Evolutionary conservation across 2,888 invertebrate genomes (phyloP).

Genomic region (Drosophila anomalipes): DNA sequence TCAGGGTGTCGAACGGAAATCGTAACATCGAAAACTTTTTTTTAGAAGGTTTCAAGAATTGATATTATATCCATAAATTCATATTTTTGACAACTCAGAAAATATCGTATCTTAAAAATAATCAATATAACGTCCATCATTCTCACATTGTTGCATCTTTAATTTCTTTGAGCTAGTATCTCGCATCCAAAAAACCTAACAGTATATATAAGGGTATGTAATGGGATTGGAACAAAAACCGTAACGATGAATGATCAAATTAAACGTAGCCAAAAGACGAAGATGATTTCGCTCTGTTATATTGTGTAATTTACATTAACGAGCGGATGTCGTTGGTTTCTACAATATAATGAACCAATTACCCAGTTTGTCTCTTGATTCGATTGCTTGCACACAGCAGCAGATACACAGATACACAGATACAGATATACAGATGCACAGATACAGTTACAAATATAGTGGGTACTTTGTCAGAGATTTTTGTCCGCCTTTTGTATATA

Average conservation of each 20-base stretch:
- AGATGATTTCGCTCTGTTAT: conserved; percentile 16
- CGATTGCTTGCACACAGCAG: conserved; percentile 66
- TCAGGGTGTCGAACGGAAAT: background rate
- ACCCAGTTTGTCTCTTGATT: conserved; percentile 81
- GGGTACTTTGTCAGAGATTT: conserved; percentile 34
- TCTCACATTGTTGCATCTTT: background rate
- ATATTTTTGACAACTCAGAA: background rate
- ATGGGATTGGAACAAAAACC: background rate
- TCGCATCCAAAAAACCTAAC: background rate
- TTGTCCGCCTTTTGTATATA: conserved; percentile 38
- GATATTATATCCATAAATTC: background rate
- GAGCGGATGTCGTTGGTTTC: conserved; percentile 79
- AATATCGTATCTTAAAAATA: background rate
- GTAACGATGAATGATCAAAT: conserved; percentile 1
- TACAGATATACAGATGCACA: conserved; percentile 21
- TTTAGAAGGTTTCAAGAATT: background rate
- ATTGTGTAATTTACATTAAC: conserved; percentile 80
- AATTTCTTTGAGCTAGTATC: background rate
- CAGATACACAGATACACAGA: conserved; percentile 18
- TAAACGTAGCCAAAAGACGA: background rate
- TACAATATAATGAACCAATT: conserved; percentile 78
- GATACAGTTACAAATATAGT: conserved; percentile 6
- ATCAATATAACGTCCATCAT: background rate
- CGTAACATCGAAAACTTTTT: background rate
- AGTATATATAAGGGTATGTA: background rate